phyloP scores from a whole-genome alignment of 2,888 invertebrate genomes.

The Homarus gammarus region DNA sequence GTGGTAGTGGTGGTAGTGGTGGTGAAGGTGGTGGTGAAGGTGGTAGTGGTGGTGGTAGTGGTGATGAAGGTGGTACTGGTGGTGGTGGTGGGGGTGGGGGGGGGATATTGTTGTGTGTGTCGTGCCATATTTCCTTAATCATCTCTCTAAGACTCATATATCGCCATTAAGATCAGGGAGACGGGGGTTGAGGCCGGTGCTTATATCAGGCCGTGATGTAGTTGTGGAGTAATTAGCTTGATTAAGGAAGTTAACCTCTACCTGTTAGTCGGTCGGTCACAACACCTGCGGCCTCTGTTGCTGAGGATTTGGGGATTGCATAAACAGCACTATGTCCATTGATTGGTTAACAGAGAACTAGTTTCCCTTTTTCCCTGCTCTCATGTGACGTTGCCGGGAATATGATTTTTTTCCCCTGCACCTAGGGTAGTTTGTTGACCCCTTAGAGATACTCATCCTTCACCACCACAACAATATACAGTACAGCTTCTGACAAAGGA shows the following conservation, averaged over 20 bases:
- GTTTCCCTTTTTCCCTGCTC: no score
- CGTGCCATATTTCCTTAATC: slow-evolving; percentile 13
- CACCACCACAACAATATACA: no score
- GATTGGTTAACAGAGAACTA: no score
- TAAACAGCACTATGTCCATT: no score
- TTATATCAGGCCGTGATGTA: neutral
- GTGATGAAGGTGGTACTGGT: neutral
- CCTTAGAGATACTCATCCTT: no score
- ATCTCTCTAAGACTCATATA: slow-evolving; percentile 15
- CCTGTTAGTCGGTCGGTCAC: slow-evolving; percentile 28
- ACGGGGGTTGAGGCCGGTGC: slow-evolving; percentile 7
- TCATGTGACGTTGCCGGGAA: no score
- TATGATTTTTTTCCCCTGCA: no score
- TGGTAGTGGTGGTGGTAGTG: neutral
- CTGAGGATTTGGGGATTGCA: no score
- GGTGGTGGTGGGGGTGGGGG: neutral
- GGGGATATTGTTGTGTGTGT: slow-evolving; percentile 14
- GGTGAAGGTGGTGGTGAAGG: no score
- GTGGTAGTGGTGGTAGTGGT: neutral
- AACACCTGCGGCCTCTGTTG: neutral
- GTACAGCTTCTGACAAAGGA: no score
- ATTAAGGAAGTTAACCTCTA: slow-evolving; percentile 23
- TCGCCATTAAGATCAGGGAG: slow-evolving; percentile 30
- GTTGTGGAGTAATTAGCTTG: slow-evolving; percentile 25
- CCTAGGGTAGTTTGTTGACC: no score